These are phyloP conservation scores for Odocoileus virginianus DNA, from an alignment of 2,113 vertebrate genomes.

Conservation along the genomic window DNA sequence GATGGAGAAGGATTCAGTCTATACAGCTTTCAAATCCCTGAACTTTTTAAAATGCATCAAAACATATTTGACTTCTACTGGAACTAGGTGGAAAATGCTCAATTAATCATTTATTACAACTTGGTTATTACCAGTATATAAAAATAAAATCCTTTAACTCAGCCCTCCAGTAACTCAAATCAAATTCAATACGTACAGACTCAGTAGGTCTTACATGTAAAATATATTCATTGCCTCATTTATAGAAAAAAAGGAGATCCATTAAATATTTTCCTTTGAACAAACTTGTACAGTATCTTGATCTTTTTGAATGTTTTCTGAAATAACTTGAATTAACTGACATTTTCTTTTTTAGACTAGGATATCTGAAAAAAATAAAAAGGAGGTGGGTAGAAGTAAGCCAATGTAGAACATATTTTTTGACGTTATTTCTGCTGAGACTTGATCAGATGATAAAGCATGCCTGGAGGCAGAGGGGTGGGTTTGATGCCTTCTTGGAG, in stretches of 20 bases:
- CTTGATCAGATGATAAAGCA: neutral
- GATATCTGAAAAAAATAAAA: neutral
- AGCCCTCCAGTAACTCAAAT: neutral
- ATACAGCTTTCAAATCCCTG: neutral
- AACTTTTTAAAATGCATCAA: neutral
- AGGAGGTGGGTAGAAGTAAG: neutral
- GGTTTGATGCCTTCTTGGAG: slow-evolving; percentile 12
- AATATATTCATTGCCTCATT: neutral
- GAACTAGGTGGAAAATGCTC: neutral
- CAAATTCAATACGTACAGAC: neutral
- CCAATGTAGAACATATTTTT: neutral
- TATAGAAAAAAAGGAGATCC: neutral
- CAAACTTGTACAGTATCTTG: neutral
- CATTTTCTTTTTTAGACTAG: neutral
- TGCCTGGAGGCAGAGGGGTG: slow-evolving; percentile 5
- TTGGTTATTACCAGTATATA: neutral
- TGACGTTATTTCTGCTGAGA: neutral
- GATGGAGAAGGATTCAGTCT: neutral
- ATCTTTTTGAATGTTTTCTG: slow-evolving; percentile 20
- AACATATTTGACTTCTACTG: neutral
- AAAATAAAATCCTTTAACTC: neutral
- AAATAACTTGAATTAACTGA: neutral
- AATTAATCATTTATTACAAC: slow-evolving; percentile 14
- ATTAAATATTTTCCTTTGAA: slow-evolving; percentile 1
- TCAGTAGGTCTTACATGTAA: neutral